Evolutionary conservation across 2,888 invertebrate genomes (phyloP), one percentile per base, ranked within the genome.

Genomic region (Aromia moschata): DNA sequence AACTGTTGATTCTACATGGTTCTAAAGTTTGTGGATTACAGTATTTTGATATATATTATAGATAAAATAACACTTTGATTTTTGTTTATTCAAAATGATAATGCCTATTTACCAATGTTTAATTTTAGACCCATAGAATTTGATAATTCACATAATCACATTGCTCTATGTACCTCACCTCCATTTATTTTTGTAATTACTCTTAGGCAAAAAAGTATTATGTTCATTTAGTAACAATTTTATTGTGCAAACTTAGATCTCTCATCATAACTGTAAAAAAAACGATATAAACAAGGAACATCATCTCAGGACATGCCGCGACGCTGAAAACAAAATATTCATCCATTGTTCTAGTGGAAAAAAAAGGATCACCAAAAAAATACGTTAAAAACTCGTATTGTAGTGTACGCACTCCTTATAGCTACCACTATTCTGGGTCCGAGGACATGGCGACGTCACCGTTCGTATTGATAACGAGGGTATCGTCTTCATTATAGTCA

Each of bases 401-500:
- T 54, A 56, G 58, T 59, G 58, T 55, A 55, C 55, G 38, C 44
- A 58, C 47, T 47, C n/a, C n/a, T 54, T 43, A 44, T 33, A 31
- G 55, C 25, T 44, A 58, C 33, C 58, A 60, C 64, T 76, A 79
- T 68, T 80, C 80, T 7, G 79, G 76, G 67, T 80, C 80, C 37
- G 79, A 79, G 18, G 79, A 77, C 78, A 81, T 80, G 51, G 80
- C 85, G 37, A 82, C 85, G 72, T 89, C 89, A 62, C 89, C 89
- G 78, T 90, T 90, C 69, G 87, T 84, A 68, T 87, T 83, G 61
- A 88, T 86, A 73, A 89, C 85, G n/a, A 89, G 86, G 46, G 89
- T 87, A 68, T 89, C 89, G 58, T 90, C 90, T 69, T 90, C 90
- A 76, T 89, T 89, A 80, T 89, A 90, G 80, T 90, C 89, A 58